A percentile compares a stretch with the other conserved stretches of the same genome.
Evolutionary conservation across 2,797 vertebrate genomes (phyloP).

Genomic region (Allenopithecus nigroviridis): DNA sequence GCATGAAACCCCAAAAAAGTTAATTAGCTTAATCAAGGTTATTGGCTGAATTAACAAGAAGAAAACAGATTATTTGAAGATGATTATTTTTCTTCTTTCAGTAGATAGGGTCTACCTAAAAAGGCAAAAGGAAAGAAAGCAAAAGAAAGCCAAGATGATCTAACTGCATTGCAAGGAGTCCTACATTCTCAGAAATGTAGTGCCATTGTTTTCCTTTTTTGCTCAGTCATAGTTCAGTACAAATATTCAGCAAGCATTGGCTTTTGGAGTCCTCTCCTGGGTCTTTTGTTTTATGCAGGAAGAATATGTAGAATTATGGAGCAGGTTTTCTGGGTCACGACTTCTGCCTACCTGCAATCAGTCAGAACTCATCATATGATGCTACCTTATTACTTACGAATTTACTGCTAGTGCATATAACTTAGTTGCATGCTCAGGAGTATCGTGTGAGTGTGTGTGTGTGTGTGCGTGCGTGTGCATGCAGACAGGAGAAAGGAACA

Average conservation of each 20-base stretch:
- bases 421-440: background rate
- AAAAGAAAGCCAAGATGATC: background rate
- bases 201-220: background rate
- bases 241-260: background rate
- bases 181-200: background rate
- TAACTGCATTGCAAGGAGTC: background rate
- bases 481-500: background rate
- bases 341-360: background rate
- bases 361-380: background rate
- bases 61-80: background rate
- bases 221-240: background rate
- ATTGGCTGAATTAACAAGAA: background rate
- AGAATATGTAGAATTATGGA: background rate
- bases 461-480: rapidly evolving
- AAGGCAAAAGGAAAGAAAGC: background rate
- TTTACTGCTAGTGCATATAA: background rate
- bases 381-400: background rate
- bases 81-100: background rate
- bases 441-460: background rate
- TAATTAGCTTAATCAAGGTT: background rate
- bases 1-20: background rate
- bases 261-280: background rate
- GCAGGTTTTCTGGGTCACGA: background rate
- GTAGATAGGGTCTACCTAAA: background rate
- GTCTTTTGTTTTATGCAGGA: background rate